Base-by-base conservation (phyloP, 2,113 vertebrate genomes). In the Tragelaphus strepsiceros region DNA sequence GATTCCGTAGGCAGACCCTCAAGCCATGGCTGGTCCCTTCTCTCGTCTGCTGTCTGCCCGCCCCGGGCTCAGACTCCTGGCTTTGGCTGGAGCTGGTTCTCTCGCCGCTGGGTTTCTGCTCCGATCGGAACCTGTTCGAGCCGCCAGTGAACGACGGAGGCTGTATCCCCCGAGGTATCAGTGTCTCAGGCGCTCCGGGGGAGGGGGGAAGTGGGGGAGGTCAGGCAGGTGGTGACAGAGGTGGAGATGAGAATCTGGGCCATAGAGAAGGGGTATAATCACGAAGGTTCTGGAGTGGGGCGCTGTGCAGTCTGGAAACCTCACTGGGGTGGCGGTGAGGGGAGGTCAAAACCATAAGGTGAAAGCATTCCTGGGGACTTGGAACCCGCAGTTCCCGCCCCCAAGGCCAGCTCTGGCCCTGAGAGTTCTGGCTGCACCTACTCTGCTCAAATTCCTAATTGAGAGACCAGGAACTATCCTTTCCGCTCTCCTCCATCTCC, bases 81-180 rank as follows among this genome's bases (percentile, higher is more conserved):
- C 99, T 83, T 92, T 99, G 98, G 98, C 99, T 46, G 99, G 99
- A 46, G 99, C 99, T 58, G 99, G 99, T 2, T 99, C 99, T 6
- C 98, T 99, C 12, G 98, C 99, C 13, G 99, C 99, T 10, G 99
- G 99, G 0, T 97, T 99, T 92, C 98, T 99, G 74, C 98, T 99
- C 90, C 98, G 98, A 96, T 99, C 99, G 97, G 99, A 99, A n/a
- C 95, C 99, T 67, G 98, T 99, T 97, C 98, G 96, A 97, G 99
- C 99, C 14, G 99, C 98, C 26, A 98, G 98, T 2, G 98, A 98
- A n/a, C 98, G 98, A 82, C 99, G 99, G 89, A 99, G 99, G 98
- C 98, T 98, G 26, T 99, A 99, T 98, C 99, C 99, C 49, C 98
- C 99, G 95, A 99, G 99, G 99, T 99, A 99, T 94, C 90, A 58